phyloP scores from a whole-genome alignment of 2,888 invertebrate species.

The Andrena praecox region DNA sequence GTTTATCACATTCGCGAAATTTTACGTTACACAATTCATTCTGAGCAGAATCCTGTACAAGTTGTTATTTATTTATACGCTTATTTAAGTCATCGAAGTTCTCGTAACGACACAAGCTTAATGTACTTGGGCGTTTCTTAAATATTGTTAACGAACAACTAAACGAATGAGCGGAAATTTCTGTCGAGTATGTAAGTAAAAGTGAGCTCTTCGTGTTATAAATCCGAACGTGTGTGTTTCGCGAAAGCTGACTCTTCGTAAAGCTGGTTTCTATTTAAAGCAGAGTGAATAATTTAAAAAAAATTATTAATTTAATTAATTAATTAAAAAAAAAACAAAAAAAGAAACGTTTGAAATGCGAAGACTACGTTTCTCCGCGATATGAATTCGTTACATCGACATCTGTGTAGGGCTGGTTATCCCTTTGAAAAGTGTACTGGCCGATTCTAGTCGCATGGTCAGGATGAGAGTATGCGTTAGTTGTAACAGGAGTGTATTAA shows the following conservation, averaged over 20 bases:
- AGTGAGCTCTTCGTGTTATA: background rate
- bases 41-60: slow-evolving; percentile 5
- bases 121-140: background rate
- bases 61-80: slow-evolving; percentile 31
- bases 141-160: background rate
- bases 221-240: background rate
- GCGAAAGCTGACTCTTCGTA: background rate
- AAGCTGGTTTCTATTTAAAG: background rate
- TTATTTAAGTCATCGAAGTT: slow-evolving; percentile 14
- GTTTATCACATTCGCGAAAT: slow-evolving; percentile 14
- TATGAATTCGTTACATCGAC: background rate
- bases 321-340: background rate
- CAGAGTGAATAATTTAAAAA: background rate
- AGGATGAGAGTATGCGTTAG: slow-evolving; percentile 26
- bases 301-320: too few species aligned
- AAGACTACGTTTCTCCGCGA: background rate
- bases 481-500: slow-evolving; percentile 16
- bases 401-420: slow-evolving; percentile 30
- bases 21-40: slow-evolving; percentile 21
- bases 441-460: slow-evolving; percentile 55
- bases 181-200: background rate
- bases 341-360: background rate
- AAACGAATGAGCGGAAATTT: background rate
- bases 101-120: background rate
- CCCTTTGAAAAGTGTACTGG: slow-evolving; percentile 28